phyloP scores from a whole-genome alignment of 2,797 vertebrate genomes.

The Silurus aristotelis region DNA sequence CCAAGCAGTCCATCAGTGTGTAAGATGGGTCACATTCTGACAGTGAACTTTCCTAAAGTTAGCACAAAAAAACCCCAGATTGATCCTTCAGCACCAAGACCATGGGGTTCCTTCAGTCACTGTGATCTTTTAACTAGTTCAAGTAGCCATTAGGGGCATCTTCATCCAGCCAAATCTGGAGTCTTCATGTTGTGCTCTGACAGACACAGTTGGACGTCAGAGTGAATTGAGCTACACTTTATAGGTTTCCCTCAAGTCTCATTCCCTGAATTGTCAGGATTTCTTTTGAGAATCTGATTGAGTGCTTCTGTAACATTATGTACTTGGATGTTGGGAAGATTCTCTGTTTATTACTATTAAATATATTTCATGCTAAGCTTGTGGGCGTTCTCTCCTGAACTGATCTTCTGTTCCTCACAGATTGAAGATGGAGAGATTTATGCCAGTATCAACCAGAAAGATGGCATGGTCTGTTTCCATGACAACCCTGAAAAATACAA shows the following conservation, averaged over 20 bases:
- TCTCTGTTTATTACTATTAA: neutral
- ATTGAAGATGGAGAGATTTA: slow-evolving; percentile 99
- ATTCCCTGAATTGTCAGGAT: neutral
- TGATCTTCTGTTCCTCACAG: slow-evolving; percentile 64
- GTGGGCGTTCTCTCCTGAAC: neutral
- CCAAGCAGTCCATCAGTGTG: neutral
- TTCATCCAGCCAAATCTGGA: neutral
- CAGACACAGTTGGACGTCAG: neutral
- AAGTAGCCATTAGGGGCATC: neutral
- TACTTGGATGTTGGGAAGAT: neutral
- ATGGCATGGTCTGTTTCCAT: slow-evolving; percentile 99
- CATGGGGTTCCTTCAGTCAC: neutral
- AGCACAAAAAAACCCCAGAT: neutral
- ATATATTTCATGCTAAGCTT: neutral
- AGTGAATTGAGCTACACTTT: neutral
- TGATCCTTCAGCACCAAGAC: neutral
- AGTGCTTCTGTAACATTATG: too few species aligned
- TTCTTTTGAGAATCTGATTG: neutral
- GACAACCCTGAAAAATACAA: slow-evolving; percentile 99
- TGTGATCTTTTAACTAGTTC: neutral
- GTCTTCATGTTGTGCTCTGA: neutral
- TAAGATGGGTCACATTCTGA: neutral
- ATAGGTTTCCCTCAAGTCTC: neutral
- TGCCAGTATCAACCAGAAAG: slow-evolving; percentile 99
- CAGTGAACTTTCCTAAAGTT: neutral